Evolutionary conservation across 2,888 invertebrate genomes (phyloP), one percentile per base, ranked within the genome.

Genomic region (Tryphoninae sp.): DNA sequence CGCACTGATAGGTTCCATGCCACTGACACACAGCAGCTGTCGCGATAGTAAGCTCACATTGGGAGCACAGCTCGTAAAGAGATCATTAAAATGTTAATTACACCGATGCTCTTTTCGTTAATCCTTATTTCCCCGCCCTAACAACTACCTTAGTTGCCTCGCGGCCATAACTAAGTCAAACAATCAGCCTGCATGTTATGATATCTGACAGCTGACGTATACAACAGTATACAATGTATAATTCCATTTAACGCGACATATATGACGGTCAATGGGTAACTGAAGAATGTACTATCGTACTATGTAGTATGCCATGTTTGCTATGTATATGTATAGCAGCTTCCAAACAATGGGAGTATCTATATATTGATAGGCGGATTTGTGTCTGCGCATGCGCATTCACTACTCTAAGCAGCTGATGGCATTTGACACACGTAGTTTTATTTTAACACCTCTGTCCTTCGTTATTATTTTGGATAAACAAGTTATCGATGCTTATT

Each of bases 1-100:
- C 65, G 68, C 26, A 65, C 55, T n/a, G 53, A n/a, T 53, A 76
- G 76, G 68, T 75, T 67, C 72, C 68, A 79, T 68, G 58, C 65
- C 7, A 79, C 75, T 74, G 51, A 19, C 59, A 71, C 40, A 16
- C 7, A 16, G 55, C 74, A 74, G 55, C 42, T 62, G 79, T 74
- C 55, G 45, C 67, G 51, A 62, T 49, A 67, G 33, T 72, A 22
- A 26, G 53, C n/a, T 55, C 22, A 7, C 64, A 40, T 9, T 72
- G 59, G 13, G 55, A 69, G 55, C 22, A 23, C 59, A 7, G 22
- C 45, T 22, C 61, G 19, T 22, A 11, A 40, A 40, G 22, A 61
- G 9, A 64, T 1, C 16, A 68, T 73, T 49, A 62, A 67, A 53
- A 73, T 62, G 55, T 40, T 62, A 45, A 71, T 77, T 62, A 33